Evolutionary conservation across 2,888 invertebrate genomes (phyloP).

Genomic region (Parasteatoda lunata): DNA sequence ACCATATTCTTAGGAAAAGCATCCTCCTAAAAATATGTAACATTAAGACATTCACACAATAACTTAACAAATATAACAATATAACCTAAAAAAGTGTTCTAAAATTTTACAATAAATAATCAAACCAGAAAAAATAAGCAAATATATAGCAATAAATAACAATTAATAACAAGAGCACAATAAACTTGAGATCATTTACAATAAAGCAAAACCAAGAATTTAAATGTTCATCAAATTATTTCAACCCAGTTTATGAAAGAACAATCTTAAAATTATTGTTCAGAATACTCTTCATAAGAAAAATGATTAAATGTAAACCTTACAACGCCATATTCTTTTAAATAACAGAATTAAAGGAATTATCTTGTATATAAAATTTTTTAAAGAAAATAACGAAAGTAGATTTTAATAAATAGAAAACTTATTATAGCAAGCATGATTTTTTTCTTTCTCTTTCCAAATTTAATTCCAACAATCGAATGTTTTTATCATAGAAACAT

Average conservation of each 20-base stretch:
- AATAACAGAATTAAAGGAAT: no score
- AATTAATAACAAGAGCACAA: conserved; percentile 17
- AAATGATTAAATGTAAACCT: no score
- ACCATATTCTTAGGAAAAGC: background rate
- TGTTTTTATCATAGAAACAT: no score
- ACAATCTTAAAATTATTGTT: background rate
- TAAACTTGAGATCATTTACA: conserved; percentile 28
- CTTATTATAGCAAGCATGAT: no score
- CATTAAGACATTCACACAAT: background rate
- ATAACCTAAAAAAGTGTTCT: background rate
- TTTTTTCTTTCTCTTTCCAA: no score
- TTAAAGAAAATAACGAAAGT: no score
- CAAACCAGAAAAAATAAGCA: conserved; percentile 35
- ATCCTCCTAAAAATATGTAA: background rate
- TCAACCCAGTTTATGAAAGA: background rate
- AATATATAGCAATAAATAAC: conserved; percentile 42
- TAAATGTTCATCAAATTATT: conserved; percentile 25
- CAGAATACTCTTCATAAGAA: no score
- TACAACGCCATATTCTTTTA: no score
- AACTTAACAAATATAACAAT: background rate
- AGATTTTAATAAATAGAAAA: no score
- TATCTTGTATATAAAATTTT: no score
- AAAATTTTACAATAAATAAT: conserved; percentile 39
- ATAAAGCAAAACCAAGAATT: conserved; percentile 21
- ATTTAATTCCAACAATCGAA: no score